Evolutionary conservation across 2,113 vertebrate genomes (phyloP).

Genomic region (Corythornis vintsioides): DNA sequence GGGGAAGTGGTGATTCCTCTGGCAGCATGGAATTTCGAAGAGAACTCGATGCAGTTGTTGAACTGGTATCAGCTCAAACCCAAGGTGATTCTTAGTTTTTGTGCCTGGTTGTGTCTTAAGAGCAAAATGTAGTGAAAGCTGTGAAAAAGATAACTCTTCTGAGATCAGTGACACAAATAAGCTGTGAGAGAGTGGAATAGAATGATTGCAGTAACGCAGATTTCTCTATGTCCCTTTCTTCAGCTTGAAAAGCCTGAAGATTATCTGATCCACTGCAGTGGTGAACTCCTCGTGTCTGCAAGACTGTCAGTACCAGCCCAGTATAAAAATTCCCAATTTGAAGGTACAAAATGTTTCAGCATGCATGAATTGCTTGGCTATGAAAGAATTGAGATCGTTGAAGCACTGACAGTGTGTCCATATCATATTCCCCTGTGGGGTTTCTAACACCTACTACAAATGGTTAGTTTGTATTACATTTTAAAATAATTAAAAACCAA

Average conservation of each 20-base stretch:
- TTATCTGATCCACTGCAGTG: not conserved
- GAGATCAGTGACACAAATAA: not conserved
- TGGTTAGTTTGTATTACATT: not conserved
- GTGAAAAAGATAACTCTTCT: not conserved
- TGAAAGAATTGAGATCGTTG: not conserved
- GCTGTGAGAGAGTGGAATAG: not conserved
- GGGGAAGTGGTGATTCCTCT: constrained; percentile 86
- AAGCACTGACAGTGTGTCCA: not conserved
- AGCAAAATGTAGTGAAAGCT: not conserved
- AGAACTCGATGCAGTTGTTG: constrained; percentile 62
- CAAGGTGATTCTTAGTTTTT: constrained; percentile 75
- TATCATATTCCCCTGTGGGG: not conserved
- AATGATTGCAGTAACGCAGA: not conserved
- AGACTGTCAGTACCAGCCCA: constrained; percentile 60
- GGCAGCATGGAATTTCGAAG: constrained; percentile 80
- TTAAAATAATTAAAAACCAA: not conserved
- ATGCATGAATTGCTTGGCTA: not conserved
- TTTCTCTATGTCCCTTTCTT: not conserved
- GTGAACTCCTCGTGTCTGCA: constrained; percentile 69
- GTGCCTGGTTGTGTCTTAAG: not conserved
- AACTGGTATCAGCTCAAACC: constrained; percentile 83
- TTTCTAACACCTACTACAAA: not conserved
- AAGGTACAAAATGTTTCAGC: constrained; percentile 49
- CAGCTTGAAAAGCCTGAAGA: constrained; percentile 67
- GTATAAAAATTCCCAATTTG: not conserved